These are phyloP conservation scores for Nylanderia fulva DNA, from an alignment of 1,140 invertebrate genomes.

Conservation along the genomic window DNA sequence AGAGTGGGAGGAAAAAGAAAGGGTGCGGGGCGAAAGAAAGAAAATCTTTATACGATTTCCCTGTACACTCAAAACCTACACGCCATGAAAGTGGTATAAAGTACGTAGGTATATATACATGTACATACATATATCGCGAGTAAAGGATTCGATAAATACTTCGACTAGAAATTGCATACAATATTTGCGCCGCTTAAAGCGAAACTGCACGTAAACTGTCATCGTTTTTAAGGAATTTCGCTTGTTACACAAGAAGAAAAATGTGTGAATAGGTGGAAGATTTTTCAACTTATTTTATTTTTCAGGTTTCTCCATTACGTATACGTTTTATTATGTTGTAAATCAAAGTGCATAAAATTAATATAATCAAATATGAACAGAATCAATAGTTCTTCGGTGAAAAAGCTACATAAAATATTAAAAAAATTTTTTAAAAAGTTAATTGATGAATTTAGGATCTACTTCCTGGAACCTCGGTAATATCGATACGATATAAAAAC, in stretches of 20 bases:
- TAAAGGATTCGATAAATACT: background rate
- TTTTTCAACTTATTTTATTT: background rate
- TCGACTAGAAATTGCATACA: slow-evolving; percentile 15
- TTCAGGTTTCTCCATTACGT: background rate
- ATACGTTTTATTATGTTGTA: background rate
- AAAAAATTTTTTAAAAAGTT: background rate
- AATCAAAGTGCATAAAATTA: background rate
- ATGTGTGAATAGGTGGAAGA: background rate
- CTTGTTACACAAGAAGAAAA: background rate
- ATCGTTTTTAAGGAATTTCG: background rate
- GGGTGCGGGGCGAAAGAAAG: background rate
- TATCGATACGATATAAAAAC: background rate
- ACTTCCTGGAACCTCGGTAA: background rate
- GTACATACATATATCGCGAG: background rate
- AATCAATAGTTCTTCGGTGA: background rate
- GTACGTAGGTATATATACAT: background rate
- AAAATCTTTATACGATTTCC: background rate
- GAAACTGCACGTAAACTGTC: background rate
- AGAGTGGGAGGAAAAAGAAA: too few species aligned
- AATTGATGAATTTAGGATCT: background rate
- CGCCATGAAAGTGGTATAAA: background rate
- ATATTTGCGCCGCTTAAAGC: background rate
- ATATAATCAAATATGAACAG: background rate
- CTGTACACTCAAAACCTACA: background rate
- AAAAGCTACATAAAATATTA: background rate